A percentile compares a stretch with the other conserved stretches of the same genome.
Evolutionary conservation across 2,888 invertebrate genomes (phyloP).

Genomic region (Dexiosoma caninum): DNA sequence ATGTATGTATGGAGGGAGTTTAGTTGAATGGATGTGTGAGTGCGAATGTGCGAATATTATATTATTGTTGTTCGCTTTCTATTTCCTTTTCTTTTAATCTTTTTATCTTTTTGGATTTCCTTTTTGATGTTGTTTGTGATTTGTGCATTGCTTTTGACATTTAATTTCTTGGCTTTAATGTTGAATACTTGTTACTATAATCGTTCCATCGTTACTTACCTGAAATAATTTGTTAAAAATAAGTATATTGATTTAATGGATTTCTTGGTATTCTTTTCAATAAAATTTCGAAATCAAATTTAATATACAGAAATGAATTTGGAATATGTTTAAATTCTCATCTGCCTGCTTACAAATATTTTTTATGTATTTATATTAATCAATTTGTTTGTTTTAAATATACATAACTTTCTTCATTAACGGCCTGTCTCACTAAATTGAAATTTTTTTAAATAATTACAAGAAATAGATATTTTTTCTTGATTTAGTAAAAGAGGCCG

Average conservation of each 20-base stretch:
- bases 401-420: too few relatives aligned
- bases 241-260: neutral
- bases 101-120: constrained; percentile 75
- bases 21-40: neutral
- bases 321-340: neutral
- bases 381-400: constrained; percentile 73
- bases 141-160: constrained; percentile 68
- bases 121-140: constrained; percentile 79
- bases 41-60: constrained; percentile 51
- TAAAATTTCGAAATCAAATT: neutral
- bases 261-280: constrained; percentile 1
- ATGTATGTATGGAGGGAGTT: neutral
- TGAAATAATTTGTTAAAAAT: neutral
- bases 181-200: constrained; percentile 40
- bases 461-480: too few relatives aligned
- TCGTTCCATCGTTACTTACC: constrained; percentile 28
- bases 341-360: constrained; percentile 37
- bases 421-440: too few relatives aligned
- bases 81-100: constrained; percentile 56
- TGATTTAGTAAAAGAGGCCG: too few relatives aligned
- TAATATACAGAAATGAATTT: too few relatives aligned
- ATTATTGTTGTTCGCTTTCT: constrained; percentile 65
- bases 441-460: too few relatives aligned
- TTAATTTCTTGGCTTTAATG: constrained; percentile 58
- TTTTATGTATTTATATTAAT: constrained; percentile 4